These are phyloP conservation scores for Syrphus vitripennis DNA, from an alignment of 2,888 invertebrate species.

Conservation along the genomic window DNA sequence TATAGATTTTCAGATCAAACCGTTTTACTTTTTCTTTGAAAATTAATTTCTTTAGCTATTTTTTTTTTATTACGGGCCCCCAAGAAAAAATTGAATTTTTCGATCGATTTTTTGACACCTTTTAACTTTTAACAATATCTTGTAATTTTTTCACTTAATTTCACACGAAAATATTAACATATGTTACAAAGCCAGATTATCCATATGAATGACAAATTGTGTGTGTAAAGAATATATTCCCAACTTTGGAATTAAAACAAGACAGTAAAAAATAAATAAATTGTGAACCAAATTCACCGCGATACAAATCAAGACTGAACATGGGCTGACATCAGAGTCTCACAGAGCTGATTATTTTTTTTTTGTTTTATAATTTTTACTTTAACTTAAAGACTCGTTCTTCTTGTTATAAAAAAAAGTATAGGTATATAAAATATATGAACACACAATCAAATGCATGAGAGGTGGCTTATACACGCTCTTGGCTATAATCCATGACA, in stretches of 20 bases:
- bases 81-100: slow-evolving; percentile 17
- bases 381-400: slow-evolving; percentile 58
- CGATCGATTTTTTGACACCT: slow-evolving; percentile 4
- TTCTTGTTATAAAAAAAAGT: slow-evolving; percentile 49
- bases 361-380: slow-evolving; percentile 17
- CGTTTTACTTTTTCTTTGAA: neutral
- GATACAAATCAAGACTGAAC: slow-evolving; percentile 70
- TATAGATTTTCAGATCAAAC: neutral
- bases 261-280: neutral
- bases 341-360: neutral
- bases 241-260: neutral
- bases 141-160: slow-evolving; percentile 41
- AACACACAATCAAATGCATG: slow-evolving; percentile 57
- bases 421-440: slow-evolving; percentile 25
- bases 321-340: slow-evolving; percentile 62
- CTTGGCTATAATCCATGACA: slow-evolving; percentile 49
- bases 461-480: slow-evolving; percentile 49
- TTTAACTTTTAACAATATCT: slow-evolving; percentile 12
- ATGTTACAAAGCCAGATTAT: too few relatives aligned
- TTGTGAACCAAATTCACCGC: slow-evolving; percentile 68
- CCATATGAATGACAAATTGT: neutral
- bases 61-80: slow-evolving; percentile 20
- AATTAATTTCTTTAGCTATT: neutral
- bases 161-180: slow-evolving; percentile 48
- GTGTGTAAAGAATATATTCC: neutral